These are phyloP conservation scores for Emydocephalus ijimae DNA, from an alignment of 2,113 vertebrate species.

Conservation along the genomic window DNA sequence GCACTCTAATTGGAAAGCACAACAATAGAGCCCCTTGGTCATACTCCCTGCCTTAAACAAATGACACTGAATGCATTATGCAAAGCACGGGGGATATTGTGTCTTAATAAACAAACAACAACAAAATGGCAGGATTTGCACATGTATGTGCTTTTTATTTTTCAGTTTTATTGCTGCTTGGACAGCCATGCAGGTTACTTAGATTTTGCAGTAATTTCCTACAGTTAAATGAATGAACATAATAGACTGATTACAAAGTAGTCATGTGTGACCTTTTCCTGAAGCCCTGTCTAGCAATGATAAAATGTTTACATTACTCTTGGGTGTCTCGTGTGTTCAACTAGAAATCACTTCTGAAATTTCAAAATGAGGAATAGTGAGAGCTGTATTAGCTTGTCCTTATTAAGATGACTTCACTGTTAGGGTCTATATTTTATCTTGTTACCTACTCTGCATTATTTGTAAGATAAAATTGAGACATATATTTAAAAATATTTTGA, in stretches of 20 bases:
- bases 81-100: conserved; percentile 9
- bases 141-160: background rate
- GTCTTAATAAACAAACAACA: conserved; percentile 1
- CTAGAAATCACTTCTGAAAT: conserved; percentile 10
- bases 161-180: conserved; percentile 10
- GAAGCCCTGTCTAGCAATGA: conserved; percentile 9
- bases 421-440: background rate
- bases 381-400: background rate
- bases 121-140: background rate
- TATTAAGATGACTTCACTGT: background rate
- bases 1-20: conserved; percentile 10
- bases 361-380: background rate
- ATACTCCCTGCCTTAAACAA: background rate
- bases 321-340: background rate
- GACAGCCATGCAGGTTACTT: background rate
- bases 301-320: conserved; percentile 10
- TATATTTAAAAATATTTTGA: background rate
- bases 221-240: background rate
- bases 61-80: background rate
- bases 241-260: conserved; percentile 1
- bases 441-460: background rate
- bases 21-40: background rate
- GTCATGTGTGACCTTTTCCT: background rate
- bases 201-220: conserved; percentile 7
- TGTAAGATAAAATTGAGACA: background rate